Evolutionary conservation across 1,140 invertebrate species (phyloP), one percentile per base, ranked within the genome.

Genomic region (Parasteatoda tepidariorum): DNA sequence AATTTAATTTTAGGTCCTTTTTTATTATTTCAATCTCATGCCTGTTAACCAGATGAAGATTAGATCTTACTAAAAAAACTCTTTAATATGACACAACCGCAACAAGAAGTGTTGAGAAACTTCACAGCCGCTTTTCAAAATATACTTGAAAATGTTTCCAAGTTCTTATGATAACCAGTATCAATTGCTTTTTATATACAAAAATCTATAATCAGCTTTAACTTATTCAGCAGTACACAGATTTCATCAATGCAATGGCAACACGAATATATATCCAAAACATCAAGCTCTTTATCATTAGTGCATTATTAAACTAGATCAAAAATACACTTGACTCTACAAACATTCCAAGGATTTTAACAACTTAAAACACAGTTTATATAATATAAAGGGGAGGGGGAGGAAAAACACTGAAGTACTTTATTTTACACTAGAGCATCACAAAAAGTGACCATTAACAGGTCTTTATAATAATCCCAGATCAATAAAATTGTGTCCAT

Each of bases 211-310:
- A 82, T 48, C 66, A 61, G 55, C 55, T 33, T 71, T 18, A 82
- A 82, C 78, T 57, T 79, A 79, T 68, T 82, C 78, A 82, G 78
- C 78, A 82, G 78, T 79, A 64, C 78, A 82, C 67, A 71, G 68
- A 82, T 82, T 82, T 82, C n/a, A n/a, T n/a, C 57, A 82, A 82
- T 82, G 78, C 78, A 82, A 82, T 82, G 78, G 78, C 78, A 82
- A 82, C 78, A 82, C 71, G 78, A 82, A 82, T 82, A 82, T 82
- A 82, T 82, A 82, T 82, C 78, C 78, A 82, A 82, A 82, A 82
- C 78, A 82, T 82, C 78, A 82, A 82, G 78, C 78, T 82, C 78
- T 82, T 82, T 79, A 79, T 79, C 67, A 82, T 82, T 82, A 82
- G 78, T 82, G 78, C 78, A 82, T 82, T 33, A 68, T 79, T 79